phyloP scores from a whole-genome alignment of 1,140 invertebrate genomes.

The Hyles vespertilio region DNA sequence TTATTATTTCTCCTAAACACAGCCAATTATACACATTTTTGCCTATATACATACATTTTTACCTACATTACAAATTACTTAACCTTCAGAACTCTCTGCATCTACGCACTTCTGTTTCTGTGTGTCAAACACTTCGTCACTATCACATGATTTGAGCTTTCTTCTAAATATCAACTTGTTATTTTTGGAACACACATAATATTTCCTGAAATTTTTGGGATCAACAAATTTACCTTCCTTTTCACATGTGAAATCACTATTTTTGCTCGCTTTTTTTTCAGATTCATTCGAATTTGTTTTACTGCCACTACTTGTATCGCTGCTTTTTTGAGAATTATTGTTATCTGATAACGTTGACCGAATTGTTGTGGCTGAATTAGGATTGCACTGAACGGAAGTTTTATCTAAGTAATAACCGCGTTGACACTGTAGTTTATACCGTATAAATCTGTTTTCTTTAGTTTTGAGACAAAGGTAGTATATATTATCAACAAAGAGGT shows the following conservation, averaged over 20 bases:
- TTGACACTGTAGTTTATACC: slow-evolving; percentile 57
- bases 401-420: slow-evolving; percentile 49
- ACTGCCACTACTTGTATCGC: slow-evolving; percentile 22
- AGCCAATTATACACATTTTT: background rate
- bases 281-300: slow-evolving; percentile 17
- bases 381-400: slow-evolving; percentile 31
- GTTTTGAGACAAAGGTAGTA: slow-evolving; percentile 61
- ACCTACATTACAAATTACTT: slow-evolving; percentile 5
- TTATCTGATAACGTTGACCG: slow-evolving; percentile 20
- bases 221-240: slow-evolving; percentile 53
- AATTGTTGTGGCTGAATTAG: slow-evolving; percentile 15
- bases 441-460: slow-evolving; percentile 28
- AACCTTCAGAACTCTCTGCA: slow-evolving; percentile 53
- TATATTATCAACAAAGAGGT: slow-evolving; percentile 39
- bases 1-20: no score
- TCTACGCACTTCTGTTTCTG: slow-evolving; percentile 54
- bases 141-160: slow-evolving; percentile 49
- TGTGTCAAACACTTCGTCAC: slow-evolving; percentile 51
- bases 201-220: slow-evolving; percentile 46
- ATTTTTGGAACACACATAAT: slow-evolving; percentile 49
- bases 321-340: slow-evolving; percentile 27
- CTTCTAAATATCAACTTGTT: slow-evolving; percentile 37
- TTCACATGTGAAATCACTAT: slow-evolving; percentile 38
- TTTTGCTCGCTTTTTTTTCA: slow-evolving; percentile 12
- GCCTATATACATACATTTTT: no score